Evolutionary conservation across 92 coral and sea anemone species (phyloP).

Genomic region (Muricea muricata): DNA sequence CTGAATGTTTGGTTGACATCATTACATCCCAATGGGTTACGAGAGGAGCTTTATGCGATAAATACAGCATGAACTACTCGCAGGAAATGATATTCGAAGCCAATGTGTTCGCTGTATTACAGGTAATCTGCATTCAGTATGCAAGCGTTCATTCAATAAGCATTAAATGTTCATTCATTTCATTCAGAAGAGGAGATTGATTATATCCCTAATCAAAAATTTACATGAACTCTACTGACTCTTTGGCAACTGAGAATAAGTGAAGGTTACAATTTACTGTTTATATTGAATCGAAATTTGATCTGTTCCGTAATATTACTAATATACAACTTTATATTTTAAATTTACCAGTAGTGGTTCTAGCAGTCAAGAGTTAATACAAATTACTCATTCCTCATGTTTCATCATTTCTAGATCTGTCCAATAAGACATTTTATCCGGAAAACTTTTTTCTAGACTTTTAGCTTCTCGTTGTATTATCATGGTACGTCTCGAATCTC

Average conservation of each 20-base stretch:
- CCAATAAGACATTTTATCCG: neutral
- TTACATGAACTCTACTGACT: too few relatives aligned
- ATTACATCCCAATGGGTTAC: neutral
- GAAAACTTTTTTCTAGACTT: constrained; percentile 57
- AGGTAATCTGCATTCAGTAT: neutral
- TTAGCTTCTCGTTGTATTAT: constrained; percentile 80
- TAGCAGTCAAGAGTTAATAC: too few relatives aligned
- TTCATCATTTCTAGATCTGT: too few relatives aligned
- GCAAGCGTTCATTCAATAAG: neutral
- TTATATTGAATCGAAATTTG: neutral
- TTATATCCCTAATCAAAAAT: too few relatives aligned
- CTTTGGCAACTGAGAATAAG: too few relatives aligned
- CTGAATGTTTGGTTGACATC: too few relatives aligned
- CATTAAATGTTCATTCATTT: neutral
- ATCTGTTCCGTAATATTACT: neutral
- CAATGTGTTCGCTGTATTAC: neutral
- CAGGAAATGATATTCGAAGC: neutral
- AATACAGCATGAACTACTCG: neutral
- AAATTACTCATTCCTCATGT: too few relatives aligned
- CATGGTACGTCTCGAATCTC: constrained; percentile 70
- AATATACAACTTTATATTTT: neutral
- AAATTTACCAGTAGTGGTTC: too few relatives aligned
- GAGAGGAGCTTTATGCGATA: neutral
- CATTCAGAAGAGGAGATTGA: too few relatives aligned
- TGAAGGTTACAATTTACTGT: neutral